Percentiles rank a stretch among this genome's conserved stretches.
phyloP scores from a whole-genome alignment of 1,140 invertebrate genomes.

The Phocides pigmalion region DNA sequence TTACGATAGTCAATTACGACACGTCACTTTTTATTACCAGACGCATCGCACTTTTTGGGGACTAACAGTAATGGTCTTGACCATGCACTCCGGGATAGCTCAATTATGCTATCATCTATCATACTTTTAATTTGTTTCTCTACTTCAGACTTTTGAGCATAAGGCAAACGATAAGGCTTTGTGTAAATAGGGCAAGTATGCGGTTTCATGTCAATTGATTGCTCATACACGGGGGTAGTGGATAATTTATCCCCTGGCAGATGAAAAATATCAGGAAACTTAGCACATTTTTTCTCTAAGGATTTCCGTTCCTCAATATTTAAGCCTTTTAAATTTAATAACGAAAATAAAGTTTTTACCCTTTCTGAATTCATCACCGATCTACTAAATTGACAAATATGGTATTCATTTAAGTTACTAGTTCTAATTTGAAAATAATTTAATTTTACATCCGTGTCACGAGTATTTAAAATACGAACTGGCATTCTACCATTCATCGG shows the following conservation, averaged over 20 bases:
- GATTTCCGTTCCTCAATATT: constrained; percentile 31
- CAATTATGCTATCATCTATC: background rate
- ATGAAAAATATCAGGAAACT: constrained; percentile 39
- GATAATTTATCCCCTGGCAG: constrained; percentile 33
- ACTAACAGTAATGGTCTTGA: background rate
- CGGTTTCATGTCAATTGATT: background rate
- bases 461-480: background rate
- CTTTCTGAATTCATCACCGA: constrained; percentile 20
- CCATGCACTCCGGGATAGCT: background rate
- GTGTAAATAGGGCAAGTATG: background rate
- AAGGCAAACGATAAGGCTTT: background rate
- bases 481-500: background rate
- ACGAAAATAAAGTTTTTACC: constrained; percentile 34
- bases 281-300: constrained; percentile 38
- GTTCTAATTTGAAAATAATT: constrained; percentile 2
- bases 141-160: background rate
- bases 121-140: background rate
- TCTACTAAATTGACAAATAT: constrained; percentile 28
- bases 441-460: background rate
- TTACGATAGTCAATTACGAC: background rate
- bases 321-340: constrained; percentile 34
- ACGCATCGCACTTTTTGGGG: background rate
- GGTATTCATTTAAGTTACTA: background rate
- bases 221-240: constrained; percentile 1
- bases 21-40: background rate